These are phyloP conservation scores for Caretta caretta DNA, from an alignment of 2,113 vertebrate species.

Conservation along the genomic window DNA sequence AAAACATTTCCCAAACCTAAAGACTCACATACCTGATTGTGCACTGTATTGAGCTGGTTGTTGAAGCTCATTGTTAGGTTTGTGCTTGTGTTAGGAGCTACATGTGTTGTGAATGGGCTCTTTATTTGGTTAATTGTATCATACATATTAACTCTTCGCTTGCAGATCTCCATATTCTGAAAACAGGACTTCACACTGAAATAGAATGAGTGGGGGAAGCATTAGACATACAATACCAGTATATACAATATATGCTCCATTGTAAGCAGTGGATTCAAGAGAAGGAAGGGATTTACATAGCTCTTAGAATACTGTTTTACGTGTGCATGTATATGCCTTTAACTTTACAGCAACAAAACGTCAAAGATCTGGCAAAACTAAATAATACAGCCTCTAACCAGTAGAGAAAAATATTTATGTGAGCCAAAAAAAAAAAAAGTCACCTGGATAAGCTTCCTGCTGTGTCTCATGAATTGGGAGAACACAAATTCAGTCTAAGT, in stretches of 20 bases:
- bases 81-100: slow-evolving; percentile 91
- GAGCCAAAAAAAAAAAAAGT: neutral
- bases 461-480: neutral
- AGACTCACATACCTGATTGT: slow-evolving; percentile 89
- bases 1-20: neutral
- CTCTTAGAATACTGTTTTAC: neutral
- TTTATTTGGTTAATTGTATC: slow-evolving; percentile 93
- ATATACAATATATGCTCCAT: neutral
- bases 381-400: neutral
- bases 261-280: neutral
- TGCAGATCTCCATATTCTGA: slow-evolving; percentile 99
- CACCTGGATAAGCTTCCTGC: neutral
- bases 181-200: slow-evolving; percentile 97
- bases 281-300: neutral
- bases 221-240: neutral
- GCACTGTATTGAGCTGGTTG: slow-evolving; percentile 93
- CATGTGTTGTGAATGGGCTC: slow-evolving; percentile 90
- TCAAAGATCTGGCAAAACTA: neutral
- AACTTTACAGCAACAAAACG: neutral
- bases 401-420: neutral
- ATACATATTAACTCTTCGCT: slow-evolving; percentile 93
- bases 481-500: neutral
- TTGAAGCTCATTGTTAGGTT: slow-evolving; percentile 98
- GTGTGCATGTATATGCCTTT: neutral
- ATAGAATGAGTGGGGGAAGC: slow-evolving; percentile 30